Conservation (phyloP, 1,140 invertebrate species). For the Riptortus pedestris region DNA sequence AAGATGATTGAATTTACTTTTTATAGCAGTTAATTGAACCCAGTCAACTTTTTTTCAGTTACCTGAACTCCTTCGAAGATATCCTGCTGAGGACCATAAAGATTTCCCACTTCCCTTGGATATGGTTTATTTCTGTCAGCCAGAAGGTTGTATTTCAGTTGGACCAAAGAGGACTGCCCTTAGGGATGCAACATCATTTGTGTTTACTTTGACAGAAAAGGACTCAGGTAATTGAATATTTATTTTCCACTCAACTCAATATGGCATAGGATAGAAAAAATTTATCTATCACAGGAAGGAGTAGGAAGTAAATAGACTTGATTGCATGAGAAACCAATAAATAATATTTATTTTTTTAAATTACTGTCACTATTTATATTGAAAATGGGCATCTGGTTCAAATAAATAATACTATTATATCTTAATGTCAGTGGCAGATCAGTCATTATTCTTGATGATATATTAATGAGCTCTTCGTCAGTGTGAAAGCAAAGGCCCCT, state of each 20-base stretch:
- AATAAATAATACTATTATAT: too few relatives aligned
- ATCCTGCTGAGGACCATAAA: constrained; percentile 91
- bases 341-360: too few relatives aligned
- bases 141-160: constrained; percentile 90
- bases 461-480: too few relatives aligned
- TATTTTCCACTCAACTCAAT: not conserved
- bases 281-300: not conserved
- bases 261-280: not conserved
- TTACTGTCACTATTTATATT: too few relatives aligned
- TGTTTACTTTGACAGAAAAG: constrained; percentile 97
- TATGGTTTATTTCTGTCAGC: constrained; percentile 99
- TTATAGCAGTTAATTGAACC: too few relatives aligned
- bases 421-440: too few relatives aligned
- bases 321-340: too few relatives aligned
- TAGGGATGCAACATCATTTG: constrained; percentile 89
- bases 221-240: constrained; percentile 67
- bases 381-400: too few relatives aligned
- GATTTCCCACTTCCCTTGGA: constrained; percentile 95
- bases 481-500: too few relatives aligned
- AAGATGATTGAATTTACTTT: too few relatives aligned
- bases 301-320: constrained; percentile 2
- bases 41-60: too few relatives aligned
- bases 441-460: too few relatives aligned
- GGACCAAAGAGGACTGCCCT: constrained; percentile 73
- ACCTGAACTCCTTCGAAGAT: constrained; percentile 85